These are phyloP conservation scores for Chaetura pelagica DNA, from an alignment of 2,113 vertebrate species.

Conservation along the genomic window DNA sequence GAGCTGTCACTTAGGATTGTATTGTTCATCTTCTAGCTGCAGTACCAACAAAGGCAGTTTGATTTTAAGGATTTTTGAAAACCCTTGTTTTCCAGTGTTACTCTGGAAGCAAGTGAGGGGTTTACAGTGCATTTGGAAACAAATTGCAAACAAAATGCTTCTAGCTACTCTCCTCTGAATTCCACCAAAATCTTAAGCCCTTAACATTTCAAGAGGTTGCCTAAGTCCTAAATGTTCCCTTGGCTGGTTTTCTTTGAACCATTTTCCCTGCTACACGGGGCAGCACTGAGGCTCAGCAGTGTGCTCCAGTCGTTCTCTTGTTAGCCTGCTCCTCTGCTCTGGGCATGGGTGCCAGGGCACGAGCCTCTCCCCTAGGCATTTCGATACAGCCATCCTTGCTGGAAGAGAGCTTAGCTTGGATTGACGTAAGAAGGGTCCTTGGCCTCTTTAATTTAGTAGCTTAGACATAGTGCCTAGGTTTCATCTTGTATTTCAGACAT, in stretches of 20 bases:
- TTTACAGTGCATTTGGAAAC: background rate
- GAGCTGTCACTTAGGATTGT: background rate
- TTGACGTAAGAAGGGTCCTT: background rate
- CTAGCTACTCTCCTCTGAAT: fast-evolving
- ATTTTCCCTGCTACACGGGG: background rate
- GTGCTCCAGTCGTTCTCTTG: background rate
- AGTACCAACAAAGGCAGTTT: background rate
- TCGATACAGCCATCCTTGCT: background rate
- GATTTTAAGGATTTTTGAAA: background rate
- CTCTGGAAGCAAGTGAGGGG: background rate
- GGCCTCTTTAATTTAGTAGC: background rate
- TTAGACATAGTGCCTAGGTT: background rate
- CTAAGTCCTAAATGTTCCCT: background rate
- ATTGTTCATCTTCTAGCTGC: background rate
- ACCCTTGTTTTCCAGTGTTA: background rate
- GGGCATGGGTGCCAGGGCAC: background rate
- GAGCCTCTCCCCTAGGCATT: background rate
- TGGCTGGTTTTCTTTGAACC: background rate
- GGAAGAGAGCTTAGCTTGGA: background rate
- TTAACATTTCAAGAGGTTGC: background rate
- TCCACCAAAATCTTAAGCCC: background rate
- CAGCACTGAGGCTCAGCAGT: background rate
- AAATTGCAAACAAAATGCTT: background rate
- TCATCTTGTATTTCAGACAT: background rate
- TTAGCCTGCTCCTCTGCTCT: background rate